These are phyloP conservation scores for Turritopsis dohrnii DNA, from an alignment of 30 jellyfish, hydroid and myxozoan species.

Conservation along the genomic window DNA sequence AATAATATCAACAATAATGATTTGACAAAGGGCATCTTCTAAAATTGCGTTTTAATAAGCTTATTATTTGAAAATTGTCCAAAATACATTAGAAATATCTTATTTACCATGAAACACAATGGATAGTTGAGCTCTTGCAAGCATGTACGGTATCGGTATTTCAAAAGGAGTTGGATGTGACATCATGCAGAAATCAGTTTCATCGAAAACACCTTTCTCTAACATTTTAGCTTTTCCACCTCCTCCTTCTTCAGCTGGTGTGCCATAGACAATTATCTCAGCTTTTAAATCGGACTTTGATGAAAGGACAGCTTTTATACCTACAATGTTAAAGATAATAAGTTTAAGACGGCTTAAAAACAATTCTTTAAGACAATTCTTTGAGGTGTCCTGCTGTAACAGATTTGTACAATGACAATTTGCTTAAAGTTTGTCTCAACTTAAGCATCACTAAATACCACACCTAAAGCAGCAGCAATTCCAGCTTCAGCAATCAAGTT, in stretches of 20 bases:
- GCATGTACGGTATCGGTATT: slow-evolving; percentile 28
- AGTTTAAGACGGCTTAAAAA: background rate
- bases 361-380: background rate
- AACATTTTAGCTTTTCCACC: slow-evolving; percentile 93
- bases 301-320: slow-evolving; percentile 60
- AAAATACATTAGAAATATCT: background rate
- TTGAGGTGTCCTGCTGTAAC: too few species aligned
- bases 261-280: slow-evolving; percentile 79
- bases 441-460: background rate
- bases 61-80: too few species aligned
- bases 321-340: slow-evolving; percentile 19
- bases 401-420: background rate
- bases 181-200: slow-evolving; percentile 94
- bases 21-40: too few species aligned
- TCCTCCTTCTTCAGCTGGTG: slow-evolving; percentile 99
- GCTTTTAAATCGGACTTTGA: slow-evolving; percentile 50
- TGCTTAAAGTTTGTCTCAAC: background rate
- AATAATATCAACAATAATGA: background rate
- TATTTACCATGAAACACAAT: slow-evolving; percentile 57
- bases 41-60: too few species aligned
- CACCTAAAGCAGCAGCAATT: slow-evolving; percentile 85
- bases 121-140: slow-evolving; percentile 28
- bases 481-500: slow-evolving; percentile 77
- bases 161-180: slow-evolving; percentile 83
- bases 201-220: slow-evolving; percentile 72